Evolutionary conservation across 1,140 invertebrate genomes (phyloP).

Genomic region (Caenorhabditis brenneri): DNA sequence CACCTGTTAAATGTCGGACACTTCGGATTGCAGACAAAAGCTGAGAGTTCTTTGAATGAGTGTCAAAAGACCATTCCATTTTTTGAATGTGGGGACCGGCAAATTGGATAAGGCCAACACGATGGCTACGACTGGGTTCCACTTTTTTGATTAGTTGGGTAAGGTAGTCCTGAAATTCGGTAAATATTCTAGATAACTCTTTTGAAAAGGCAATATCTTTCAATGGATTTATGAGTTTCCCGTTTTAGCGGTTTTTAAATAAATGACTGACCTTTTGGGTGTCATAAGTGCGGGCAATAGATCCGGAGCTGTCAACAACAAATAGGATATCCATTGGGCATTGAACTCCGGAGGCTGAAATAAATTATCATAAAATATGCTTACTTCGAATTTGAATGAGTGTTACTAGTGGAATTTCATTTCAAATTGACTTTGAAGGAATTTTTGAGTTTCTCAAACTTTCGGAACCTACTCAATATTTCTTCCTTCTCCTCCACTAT

Average conservation of each 20-base stretch:
- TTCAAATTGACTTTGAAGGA: no score
- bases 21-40: slow-evolving; percentile 29
- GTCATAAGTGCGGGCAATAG: slow-evolving; percentile 9
- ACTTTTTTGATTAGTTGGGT: slow-evolving; percentile 24
- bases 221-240: neutral
- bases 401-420: no score
- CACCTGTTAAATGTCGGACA: slow-evolving; percentile 36
- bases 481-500: slow-evolving; percentile 7
- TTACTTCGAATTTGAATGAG: neutral
- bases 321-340: slow-evolving; percentile 18
- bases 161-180: neutral
- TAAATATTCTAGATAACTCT: no score
- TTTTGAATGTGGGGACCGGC: slow-evolving; percentile 21
- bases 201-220: neutral
- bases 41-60: slow-evolving; percentile 29
- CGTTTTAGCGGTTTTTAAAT: neutral
- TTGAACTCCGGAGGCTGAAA: neutral
- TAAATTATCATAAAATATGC: neutral
- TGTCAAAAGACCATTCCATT: slow-evolving; percentile 38
- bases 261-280: neutral
- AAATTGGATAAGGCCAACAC: neutral
- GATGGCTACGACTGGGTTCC: slow-evolving; percentile 1
- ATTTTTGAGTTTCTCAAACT: no score
- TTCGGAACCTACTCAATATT: neutral
- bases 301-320: slow-evolving; percentile 20